Percentiles rank a stretch among this genome's conserved stretches.
Evolutionary conservation across 2,797 vertebrate genomes (phyloP).

Genomic region (Enteromius trimaculatus): DNA sequence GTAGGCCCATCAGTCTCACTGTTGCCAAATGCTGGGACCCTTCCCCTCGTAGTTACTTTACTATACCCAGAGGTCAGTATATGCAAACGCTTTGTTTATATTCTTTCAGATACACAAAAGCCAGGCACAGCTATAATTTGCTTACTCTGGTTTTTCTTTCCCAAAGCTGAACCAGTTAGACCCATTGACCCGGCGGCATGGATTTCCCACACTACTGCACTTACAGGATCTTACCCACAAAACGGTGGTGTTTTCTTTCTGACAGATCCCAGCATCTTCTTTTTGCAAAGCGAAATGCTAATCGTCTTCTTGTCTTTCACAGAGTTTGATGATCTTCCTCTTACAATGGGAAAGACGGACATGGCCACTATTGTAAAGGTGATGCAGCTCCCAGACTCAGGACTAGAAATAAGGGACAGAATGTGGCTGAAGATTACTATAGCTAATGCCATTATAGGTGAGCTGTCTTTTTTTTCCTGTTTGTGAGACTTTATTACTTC

Average conservation of each 20-base stretch:
- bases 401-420: constrained; percentile 95
- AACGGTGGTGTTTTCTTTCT: constrained; percentile 77
- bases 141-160: background rate
- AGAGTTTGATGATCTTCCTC: constrained; percentile 92
- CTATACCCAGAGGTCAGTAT: constrained; percentile 92
- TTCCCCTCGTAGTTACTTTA: constrained; percentile 96
- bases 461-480: constrained; percentile 59
- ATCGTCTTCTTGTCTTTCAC: constrained; percentile 39
- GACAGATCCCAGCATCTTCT: background rate
- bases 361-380: constrained; percentile 95
- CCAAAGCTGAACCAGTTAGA: constrained; percentile 90
- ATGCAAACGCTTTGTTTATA: background rate
- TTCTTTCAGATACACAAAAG: background rate
- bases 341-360: constrained; percentile 92
- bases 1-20: constrained; percentile 94
- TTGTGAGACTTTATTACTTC: background rate
- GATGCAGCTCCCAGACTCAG: constrained; percentile 95
- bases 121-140: too few species aligned
- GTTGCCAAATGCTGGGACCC: constrained; percentile 99
- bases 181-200: constrained; percentile 96
- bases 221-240: constrained; percentile 94
- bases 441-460: constrained; percentile 93
- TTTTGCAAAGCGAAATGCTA: background rate
- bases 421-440: constrained; percentile 99
- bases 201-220: constrained; percentile 96